A percentile compares a stretch with the other conserved stretches of the same genome.
phyloP scores from a whole-genome alignment of 2,888 invertebrate genomes.

The Drosophila atripex region DNA sequence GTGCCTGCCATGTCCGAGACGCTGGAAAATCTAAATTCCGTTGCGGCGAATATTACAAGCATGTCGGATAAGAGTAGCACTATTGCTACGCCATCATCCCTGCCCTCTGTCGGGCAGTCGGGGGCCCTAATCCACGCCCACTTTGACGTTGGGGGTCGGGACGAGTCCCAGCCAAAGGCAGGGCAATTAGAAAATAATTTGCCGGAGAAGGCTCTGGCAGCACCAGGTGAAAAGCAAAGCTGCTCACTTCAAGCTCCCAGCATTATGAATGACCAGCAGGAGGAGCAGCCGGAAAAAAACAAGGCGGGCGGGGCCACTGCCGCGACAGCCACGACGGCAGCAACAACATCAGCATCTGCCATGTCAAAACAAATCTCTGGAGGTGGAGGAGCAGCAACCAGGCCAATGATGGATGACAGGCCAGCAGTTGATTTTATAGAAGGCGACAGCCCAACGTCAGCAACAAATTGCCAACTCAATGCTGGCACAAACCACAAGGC shows the following conservation, averaged over 20 bases:
- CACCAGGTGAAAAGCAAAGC: slow-evolving; percentile 68
- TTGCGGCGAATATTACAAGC: slow-evolving; percentile 75
- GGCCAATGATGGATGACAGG: slow-evolving; percentile 76
- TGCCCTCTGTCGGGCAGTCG: slow-evolving; percentile 3
- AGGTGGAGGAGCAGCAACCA: slow-evolving; percentile 33
- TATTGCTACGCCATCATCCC: slow-evolving; percentile 20
- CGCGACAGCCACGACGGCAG: slow-evolving; percentile 22
- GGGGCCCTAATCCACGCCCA: slow-evolving; percentile 35
- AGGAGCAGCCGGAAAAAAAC: slow-evolving; percentile 31
- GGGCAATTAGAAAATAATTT: slow-evolving; percentile 75
- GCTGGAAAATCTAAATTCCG: slow-evolving; percentile 72
- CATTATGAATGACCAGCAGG: slow-evolving; percentile 57
- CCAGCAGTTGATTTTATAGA: slow-evolving; percentile 77
- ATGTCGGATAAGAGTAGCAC: slow-evolving; percentile 55
- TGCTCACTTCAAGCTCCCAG: slow-evolving; percentile 39
- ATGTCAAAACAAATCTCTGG: slow-evolving; percentile 70
- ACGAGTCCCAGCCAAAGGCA: slow-evolving; percentile 40
- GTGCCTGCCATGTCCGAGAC: slow-evolving; percentile 53
- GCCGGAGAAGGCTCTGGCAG: slow-evolving; percentile 42
- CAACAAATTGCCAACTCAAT: slow-evolving; percentile 68
- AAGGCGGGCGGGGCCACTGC: slow-evolving; percentile 11
- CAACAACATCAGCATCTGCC: slow-evolving; percentile 43
- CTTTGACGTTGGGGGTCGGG: slow-evolving; percentile 17
- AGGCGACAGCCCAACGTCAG: slow-evolving; percentile 78
- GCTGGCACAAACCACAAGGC: slow-evolving; percentile 62